phyloP scores from a whole-genome alignment of 1,140 invertebrate species.

The Tetramorium simillimum region DNA sequence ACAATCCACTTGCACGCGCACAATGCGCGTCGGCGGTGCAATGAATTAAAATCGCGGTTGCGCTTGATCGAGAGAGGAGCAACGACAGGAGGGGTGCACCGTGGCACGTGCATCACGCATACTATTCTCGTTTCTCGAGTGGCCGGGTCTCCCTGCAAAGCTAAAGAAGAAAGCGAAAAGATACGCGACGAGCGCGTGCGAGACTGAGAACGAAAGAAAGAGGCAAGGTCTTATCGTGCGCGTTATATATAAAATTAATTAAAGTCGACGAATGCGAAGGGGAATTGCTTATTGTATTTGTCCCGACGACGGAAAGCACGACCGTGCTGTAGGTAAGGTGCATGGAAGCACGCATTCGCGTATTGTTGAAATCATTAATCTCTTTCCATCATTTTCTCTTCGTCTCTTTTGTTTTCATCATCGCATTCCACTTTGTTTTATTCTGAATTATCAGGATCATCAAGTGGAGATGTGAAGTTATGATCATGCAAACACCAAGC shows the following conservation, averaged over 20 bases:
- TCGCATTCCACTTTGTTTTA: slow-evolving; percentile 4
- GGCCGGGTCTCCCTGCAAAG: slow-evolving; percentile 46
- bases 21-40: slow-evolving; percentile 36
- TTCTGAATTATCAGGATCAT: slow-evolving; percentile 32
- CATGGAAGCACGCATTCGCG: slow-evolving; percentile 32
- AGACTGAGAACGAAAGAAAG: slow-evolving; percentile 12
- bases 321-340: background rate
- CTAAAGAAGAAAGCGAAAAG: slow-evolving; percentile 22
- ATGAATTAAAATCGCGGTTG: slow-evolving; percentile 67
- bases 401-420: background rate
- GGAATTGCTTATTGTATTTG: slow-evolving; percentile 71
- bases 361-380: slow-evolving; percentile 70
- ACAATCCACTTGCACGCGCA: slow-evolving; percentile 29
- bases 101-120: slow-evolving; percentile 74
- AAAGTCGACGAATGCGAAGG: slow-evolving; percentile 76
- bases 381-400: slow-evolving; percentile 2
- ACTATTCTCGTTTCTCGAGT: slow-evolving; percentile 77
- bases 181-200: background rate
- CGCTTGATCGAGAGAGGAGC: background rate
- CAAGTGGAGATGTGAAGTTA: slow-evolving; percentile 48
- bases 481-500: slow-evolving; percentile 66
- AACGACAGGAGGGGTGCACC: background rate
- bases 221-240: background rate
- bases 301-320: background rate
- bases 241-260: slow-evolving; percentile 81